Percentiles rank a stretch among this genome's conserved stretches.
Conservation (phyloP, 1,140 invertebrate genomes). For the Prorops nasuta region DNA sequence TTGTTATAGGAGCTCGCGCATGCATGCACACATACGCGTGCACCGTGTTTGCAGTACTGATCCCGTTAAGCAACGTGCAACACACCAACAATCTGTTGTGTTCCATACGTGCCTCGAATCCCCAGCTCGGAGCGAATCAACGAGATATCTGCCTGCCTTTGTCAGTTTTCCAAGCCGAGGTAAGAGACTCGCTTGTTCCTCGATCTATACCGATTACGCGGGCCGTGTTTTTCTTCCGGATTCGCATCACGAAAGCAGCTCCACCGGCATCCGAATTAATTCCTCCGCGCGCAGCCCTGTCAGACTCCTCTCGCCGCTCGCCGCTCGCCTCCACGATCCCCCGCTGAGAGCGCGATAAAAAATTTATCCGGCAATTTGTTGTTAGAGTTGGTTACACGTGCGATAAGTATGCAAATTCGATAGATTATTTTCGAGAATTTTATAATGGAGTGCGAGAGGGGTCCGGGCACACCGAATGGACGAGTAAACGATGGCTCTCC, state of each 20-base stretch:
- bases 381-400: slow-evolving; percentile 23
- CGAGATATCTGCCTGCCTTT: slow-evolving; percentile 15
- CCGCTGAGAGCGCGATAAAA: neutral
- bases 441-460: too few relatives aligned
- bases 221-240: slow-evolving; percentile 3
- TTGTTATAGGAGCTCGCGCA: too few relatives aligned
- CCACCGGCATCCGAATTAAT: slow-evolving; percentile 13
- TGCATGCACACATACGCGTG: slow-evolving; percentile 1
- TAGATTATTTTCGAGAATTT: slow-evolving; percentile 39
- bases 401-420: slow-evolving; percentile 46
- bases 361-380: slow-evolving; percentile 23
- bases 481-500: slow-evolving; percentile 35
- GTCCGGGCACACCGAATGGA: too few relatives aligned
- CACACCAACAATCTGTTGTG: slow-evolving; percentile 17
- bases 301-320: neutral
- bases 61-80: slow-evolving; percentile 8
- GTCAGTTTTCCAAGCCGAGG: slow-evolving; percentile 25
- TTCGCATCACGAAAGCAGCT: slow-evolving; percentile 17
- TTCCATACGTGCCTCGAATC: slow-evolving; percentile 33
- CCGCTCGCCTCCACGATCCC: neutral
- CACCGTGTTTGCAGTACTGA: slow-evolving; percentile 2
- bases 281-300: neutral
- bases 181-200: slow-evolving; percentile 9
- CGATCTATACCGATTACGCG: slow-evolving; percentile 30
- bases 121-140: neutral